Evolutionary conservation across 2,113 vertebrate species (phyloP).

Genomic region (Trichechus manatus): DNA sequence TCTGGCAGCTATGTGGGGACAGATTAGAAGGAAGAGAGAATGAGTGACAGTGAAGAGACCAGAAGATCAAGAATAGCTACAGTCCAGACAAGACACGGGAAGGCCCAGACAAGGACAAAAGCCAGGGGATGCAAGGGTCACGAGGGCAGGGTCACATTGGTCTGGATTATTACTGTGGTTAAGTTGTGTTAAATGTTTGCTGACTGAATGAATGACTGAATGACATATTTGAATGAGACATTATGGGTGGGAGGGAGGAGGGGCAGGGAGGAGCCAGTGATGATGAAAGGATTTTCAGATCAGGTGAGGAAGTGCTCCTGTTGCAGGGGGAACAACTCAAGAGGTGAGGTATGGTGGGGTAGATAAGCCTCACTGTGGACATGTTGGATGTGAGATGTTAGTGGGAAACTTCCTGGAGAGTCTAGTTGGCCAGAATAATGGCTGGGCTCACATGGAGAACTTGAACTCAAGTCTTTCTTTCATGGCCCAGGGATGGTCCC

Average conservation of each 20-base stretch:
- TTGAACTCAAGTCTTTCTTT: not conserved
- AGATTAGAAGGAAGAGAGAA: not conserved
- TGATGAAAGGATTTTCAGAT: not conserved
- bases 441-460: not conserved
- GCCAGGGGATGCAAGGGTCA: not conserved
- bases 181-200: not conserved
- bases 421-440: not conserved
- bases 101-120: not conserved
- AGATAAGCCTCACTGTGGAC: not conserved
- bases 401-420: not conserved
- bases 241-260: not conserved
- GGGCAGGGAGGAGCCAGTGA: not conserved
- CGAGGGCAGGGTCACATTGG: accelerated
- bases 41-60: not conserved
- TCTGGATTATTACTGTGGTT: not conserved
- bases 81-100: not conserved
- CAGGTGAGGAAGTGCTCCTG: not conserved
- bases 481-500: not conserved
- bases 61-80: not conserved
- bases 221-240: not conserved
- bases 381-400: not conserved
- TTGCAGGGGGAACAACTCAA: not conserved
- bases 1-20: not conserved
- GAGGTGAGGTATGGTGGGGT: not conserved
- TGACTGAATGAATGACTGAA: not conserved